A percentile compares a stretch with the other conserved stretches of the same genome.
phyloP scores from a whole-genome alignment of 2,888 invertebrate genomes.

The Steromphala cineraria region DNA sequence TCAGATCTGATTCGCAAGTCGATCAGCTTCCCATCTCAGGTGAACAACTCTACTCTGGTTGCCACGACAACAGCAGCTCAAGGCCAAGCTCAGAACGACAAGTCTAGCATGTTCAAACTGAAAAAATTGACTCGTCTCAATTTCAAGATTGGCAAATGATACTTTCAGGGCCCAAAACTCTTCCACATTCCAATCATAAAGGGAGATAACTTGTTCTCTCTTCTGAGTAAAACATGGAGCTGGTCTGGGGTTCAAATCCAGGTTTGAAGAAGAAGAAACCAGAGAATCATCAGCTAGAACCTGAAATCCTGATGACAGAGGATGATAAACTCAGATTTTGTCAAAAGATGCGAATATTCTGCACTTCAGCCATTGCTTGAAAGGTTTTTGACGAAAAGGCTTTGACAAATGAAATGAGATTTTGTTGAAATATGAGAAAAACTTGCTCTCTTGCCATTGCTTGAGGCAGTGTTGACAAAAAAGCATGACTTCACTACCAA shows the following conservation, averaged over 20 bases:
- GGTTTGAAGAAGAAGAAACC: not conserved
- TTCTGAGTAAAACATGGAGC: not conserved
- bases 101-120: conserved; percentile 39
- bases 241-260: not conserved
- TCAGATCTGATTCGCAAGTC: conserved; percentile 43
- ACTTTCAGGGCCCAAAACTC: not conserved
- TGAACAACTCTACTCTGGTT: conserved; percentile 39
- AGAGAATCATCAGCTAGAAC: not conserved
- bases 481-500: no score
- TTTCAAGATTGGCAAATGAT: conserved; percentile 44
- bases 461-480: no score
- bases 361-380: no score
- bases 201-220: not conserved
- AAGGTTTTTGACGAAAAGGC: no score
- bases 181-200: conserved; percentile 9
- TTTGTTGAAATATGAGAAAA: no score
- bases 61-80: conserved; percentile 32
- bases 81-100: conserved; percentile 32
- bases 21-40: conserved; percentile 48
- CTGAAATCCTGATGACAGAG: no score
- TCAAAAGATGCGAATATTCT: no score
- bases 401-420: no score
- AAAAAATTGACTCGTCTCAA: conserved; percentile 44
- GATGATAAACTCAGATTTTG: no score
- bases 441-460: no score